Conservation (phyloP, 2,888 invertebrate genomes). For the Apodemia zela region DNA sequence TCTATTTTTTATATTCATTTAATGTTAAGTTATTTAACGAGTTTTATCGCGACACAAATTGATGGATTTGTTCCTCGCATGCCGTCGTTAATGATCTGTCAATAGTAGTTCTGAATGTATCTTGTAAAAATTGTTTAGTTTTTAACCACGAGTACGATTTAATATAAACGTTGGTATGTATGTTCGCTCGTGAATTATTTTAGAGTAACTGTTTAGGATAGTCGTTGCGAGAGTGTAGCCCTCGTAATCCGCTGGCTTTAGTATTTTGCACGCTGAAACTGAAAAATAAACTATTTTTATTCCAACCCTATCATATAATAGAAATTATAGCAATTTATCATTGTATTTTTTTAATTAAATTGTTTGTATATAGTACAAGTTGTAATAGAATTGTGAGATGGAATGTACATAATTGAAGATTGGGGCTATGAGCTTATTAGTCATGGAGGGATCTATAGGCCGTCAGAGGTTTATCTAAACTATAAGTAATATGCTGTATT, state of each 20-base stretch:
- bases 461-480: constrained; percentile 52
- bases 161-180: constrained; percentile 49
- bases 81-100: constrained; percentile 60
- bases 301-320: constrained; percentile 72
- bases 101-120: constrained; percentile 37
- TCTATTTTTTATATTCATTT: constrained; percentile 55
- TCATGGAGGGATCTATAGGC: constrained; percentile 42
- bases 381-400: constrained; percentile 67
- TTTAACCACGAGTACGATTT: constrained; percentile 35
- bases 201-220: constrained; percentile 45
- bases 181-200: constrained; percentile 46
- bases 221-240: constrained; percentile 54
- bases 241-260: constrained; percentile 65
- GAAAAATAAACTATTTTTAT: constrained; percentile 66
- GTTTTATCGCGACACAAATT: constrained; percentile 57
- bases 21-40: constrained; percentile 73
- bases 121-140: constrained; percentile 44
- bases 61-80: constrained; percentile 28
- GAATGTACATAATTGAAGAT: constrained; percentile 68
- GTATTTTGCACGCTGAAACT: constrained; percentile 70
- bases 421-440: constrained; percentile 48
- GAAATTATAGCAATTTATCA: constrained; percentile 73
- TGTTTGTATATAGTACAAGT: constrained; percentile 80
- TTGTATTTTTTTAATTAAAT: constrained; percentile 74
- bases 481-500: constrained; percentile 65